A percentile compares a stretch with the other conserved stretches of the same genome.
phyloP scores from a whole-genome alignment of 1,140 invertebrate genomes.

The Sipha flava region DNA sequence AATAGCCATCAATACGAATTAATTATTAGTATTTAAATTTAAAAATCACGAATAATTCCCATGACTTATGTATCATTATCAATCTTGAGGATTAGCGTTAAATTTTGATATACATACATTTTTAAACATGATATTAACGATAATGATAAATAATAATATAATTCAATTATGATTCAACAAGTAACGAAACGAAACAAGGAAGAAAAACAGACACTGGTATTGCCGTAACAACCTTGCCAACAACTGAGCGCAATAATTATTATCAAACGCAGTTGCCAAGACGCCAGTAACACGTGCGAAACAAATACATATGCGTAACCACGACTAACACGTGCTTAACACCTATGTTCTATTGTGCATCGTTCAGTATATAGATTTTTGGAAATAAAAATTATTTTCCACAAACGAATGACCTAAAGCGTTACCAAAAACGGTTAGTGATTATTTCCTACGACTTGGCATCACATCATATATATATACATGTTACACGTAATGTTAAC shows the following conservation, averaged over 20 bases:
- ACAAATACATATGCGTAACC: not conserved
- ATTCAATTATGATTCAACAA: constrained; percentile 1
- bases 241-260: not conserved
- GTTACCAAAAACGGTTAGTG: not conserved
- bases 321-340: not conserved
- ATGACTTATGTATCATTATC: too few relatives aligned
- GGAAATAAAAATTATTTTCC: not conserved
- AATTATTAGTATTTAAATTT: too few relatives aligned
- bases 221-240: constrained; percentile 16
- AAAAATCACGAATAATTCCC: too few relatives aligned
- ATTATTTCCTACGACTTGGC: too few relatives aligned
- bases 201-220: not conserved
- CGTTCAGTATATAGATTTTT: too few relatives aligned
- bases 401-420: not conserved
- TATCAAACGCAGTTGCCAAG: not conserved
- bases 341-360: too few relatives aligned
- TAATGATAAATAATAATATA: not conserved
- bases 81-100: too few relatives aligned
- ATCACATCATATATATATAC: too few relatives aligned
- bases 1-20: too few relatives aligned
- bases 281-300: not conserved
- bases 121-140: not conserved
- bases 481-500: too few relatives aligned
- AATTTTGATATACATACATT: too few relatives aligned
- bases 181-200: constrained; percentile 13